Conservation (phyloP, 2,888 invertebrate genomes). For the Byasa hedistus region DNA sequence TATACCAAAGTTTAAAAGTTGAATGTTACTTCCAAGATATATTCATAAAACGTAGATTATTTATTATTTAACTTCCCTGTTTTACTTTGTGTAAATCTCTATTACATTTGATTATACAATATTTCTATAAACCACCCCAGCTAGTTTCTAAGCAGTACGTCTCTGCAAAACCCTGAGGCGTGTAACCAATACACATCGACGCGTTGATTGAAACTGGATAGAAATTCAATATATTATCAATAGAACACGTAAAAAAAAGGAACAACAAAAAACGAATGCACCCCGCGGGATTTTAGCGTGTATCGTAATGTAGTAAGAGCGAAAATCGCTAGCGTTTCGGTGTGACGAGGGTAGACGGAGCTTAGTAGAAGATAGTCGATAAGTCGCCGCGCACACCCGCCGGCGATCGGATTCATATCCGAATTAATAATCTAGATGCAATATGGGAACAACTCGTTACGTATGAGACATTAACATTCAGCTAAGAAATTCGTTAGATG, state of each 20-base stretch:
- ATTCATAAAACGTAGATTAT: too few relatives aligned
- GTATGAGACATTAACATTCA: constrained; percentile 48
- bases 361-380: constrained; percentile 43
- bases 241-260: constrained; percentile 23
- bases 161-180: constrained; percentile 46
- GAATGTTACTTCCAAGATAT: too few relatives aligned
- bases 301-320: constrained; percentile 12
- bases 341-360: constrained; percentile 43
- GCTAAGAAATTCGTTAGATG: constrained; percentile 28
- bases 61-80: too few relatives aligned
- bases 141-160: too few relatives aligned
- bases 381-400: constrained; percentile 51
- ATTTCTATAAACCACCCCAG: too few relatives aligned
- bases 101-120: too few relatives aligned
- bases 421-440: constrained; percentile 72
- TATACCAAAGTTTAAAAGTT: too few relatives aligned
- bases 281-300: constrained; percentile 24
- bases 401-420: constrained; percentile 72
- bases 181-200: constrained; percentile 47
- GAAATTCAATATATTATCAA: constrained; percentile 36
- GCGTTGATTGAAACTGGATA: constrained; percentile 28
- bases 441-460: constrained; percentile 65
- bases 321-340: constrained; percentile 43
- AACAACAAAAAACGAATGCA: constrained; percentile 6
- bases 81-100: too few relatives aligned